Percentiles rank a stretch among this genome's conserved stretches.
phyloP scores from a whole-genome alignment of 2,888 invertebrate genomes.

The Lycaena phlaeas region DNA sequence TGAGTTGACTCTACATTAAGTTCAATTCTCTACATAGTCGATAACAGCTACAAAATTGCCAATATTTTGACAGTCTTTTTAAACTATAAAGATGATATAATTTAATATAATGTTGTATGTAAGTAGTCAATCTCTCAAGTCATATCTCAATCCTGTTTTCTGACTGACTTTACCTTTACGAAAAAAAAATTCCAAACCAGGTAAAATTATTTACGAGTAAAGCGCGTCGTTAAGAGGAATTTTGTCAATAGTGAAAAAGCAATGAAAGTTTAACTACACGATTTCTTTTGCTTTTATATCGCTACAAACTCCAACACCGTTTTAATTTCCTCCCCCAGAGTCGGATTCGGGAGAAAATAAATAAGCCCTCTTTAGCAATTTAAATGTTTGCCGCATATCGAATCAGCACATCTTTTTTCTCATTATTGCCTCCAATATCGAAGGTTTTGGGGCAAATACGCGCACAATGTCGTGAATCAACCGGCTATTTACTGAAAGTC shows the following conservation, averaged over 20 bases:
- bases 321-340: conserved; percentile 14
- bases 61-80: no score
- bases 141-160: no score
- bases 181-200: background rate
- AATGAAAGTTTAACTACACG: conserved; percentile 3
- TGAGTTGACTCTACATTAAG: no score
- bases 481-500: no score
- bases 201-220: background rate
- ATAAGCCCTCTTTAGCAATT: conserved; percentile 16
- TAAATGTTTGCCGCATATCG: conserved; percentile 14
- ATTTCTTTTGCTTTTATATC: conserved; percentile 12
- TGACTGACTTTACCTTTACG: no score
- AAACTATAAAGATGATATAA: no score
- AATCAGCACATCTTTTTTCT: conserved; percentile 1
- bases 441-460: background rate
- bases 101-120: no score
- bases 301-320: conserved; percentile 14
- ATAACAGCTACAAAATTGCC: no score
- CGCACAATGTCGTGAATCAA: no score
- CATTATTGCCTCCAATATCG: conserved; percentile 2
- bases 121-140: no score
- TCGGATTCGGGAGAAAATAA: conserved; percentile 14
- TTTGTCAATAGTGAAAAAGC: background rate
- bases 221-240: background rate
- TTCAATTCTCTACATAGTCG: no score